Base-by-base conservation (phyloP, 2,797 vertebrate species). In the Vipera ursinii region DNA sequence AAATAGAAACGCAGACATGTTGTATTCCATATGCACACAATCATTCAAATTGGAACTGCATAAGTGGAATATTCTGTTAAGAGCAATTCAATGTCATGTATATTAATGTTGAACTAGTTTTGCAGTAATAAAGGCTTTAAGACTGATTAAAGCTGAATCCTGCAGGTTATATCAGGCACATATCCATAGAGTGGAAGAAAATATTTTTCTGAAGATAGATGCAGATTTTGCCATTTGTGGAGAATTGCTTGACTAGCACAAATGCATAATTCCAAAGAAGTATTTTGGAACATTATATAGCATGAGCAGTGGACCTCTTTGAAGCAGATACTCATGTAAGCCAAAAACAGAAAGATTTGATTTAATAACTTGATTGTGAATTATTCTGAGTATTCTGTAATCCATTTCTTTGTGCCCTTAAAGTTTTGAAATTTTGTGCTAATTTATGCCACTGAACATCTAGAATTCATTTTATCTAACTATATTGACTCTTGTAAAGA, bases 391-490 rank as follows among this genome's bases (percentile, higher is more conserved):
- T 89, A 65, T 65, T 86, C 60, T 57, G 59, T 89, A 51, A 38
- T 89, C 7, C 13, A 12, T 1, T 78, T 57, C 2, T 60, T 82
- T 82, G 26, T 51, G n/a, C 2, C 12, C 0, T 10, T 86, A 90
- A 26, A 26, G 22, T 26, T 78, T 93, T 95, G 90, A 3, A 59
- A 24, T 57, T 51, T 89, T 63, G 0, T 91, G 26, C 3, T 93
- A 93, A 69, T 26, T 94, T 63, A n/a, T 93, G 59, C 90, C 24
- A 69, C 86, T 92, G 55, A 53, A 91, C 56, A 2, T 92, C 6
- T 94, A 93, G 86, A 93, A 92, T 82, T 92, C 90, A 1, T 93
- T 9, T 94, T 95, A 87, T 69, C 3, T 14, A 91, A 15, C 28
- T 86, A 63, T 5, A 59, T 24, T 78, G 44, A n/a, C 51, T 8